phyloP scores from a whole-genome alignment of 2,113 vertebrate species.

The Zeus faber region DNA sequence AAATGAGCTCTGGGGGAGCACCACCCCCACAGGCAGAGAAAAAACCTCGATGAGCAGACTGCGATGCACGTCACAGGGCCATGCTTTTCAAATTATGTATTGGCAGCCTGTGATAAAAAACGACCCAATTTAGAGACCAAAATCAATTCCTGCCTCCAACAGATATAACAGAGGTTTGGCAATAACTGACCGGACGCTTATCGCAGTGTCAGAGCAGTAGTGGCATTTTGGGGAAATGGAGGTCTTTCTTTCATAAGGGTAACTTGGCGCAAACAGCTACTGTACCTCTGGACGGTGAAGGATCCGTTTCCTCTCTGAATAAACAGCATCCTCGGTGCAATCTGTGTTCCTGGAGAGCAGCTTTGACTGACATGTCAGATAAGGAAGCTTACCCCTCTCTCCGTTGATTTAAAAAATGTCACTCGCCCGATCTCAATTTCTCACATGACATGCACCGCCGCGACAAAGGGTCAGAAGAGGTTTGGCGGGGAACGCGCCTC shows the following conservation, averaged over 20 bases:
- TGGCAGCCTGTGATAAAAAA: constrained; percentile 63
- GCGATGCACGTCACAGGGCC: constrained; percentile 29
- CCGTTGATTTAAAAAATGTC: constrained; percentile 42
- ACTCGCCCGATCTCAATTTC: constrained; percentile 27
- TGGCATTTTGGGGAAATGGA: constrained; percentile 45
- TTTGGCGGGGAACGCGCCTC: constrained; percentile 24
- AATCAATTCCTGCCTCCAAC: constrained; percentile 58
- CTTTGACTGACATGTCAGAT: constrained; percentile 34
- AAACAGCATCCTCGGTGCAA: constrained; percentile 31
- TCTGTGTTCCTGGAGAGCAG: constrained; percentile 5
- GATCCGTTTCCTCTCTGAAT: constrained; percentile 42
- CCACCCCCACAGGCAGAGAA: constrained; percentile 35
- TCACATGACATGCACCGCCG: constrained; percentile 29
- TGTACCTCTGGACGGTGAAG: constrained; percentile 47
- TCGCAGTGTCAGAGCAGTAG: constrained; percentile 50
- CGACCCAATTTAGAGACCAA: constrained; percentile 58
- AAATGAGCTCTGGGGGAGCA: constrained; percentile 36
- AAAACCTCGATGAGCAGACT: constrained; percentile 42
- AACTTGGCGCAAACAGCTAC: no score
- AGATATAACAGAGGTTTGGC: constrained; percentile 8
- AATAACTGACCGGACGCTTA: constrained; percentile 46
- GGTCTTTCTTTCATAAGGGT: no score
- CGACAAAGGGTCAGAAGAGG: constrained; percentile 42
- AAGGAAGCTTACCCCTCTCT: constrained; percentile 15
- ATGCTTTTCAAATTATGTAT: constrained; percentile 59